Conservation (phyloP, 2,797 vertebrate species). For the Naso thynnoides region DNA sequence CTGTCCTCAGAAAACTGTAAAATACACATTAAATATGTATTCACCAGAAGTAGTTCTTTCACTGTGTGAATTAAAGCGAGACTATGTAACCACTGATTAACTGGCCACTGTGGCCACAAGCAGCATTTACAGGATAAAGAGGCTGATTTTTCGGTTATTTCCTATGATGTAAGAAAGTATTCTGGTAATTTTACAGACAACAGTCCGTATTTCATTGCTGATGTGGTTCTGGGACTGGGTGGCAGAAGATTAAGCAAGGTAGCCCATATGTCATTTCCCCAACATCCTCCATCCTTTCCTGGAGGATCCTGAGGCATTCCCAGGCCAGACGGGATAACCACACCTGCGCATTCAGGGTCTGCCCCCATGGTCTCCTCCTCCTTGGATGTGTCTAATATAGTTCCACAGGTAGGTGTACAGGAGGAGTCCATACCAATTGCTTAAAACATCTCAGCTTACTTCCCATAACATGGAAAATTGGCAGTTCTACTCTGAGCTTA, state of each 20-base stretch:
- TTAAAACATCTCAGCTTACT: background rate
- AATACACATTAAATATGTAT: conserved; percentile 4
- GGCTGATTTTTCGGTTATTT: too few species aligned
- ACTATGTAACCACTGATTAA: conserved; percentile 37
- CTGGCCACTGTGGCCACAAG: background rate
- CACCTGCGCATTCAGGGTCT: conserved; percentile 26
- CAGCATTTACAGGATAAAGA: background rate
- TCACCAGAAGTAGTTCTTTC: background rate
- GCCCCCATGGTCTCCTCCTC: conserved; percentile 22
- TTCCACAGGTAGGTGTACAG: conserved; percentile 7
- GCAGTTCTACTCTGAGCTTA: background rate
- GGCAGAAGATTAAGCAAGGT: background rate
- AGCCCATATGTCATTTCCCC: conserved; percentile 13
- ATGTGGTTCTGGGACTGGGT: background rate
- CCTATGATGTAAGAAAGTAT: background rate
- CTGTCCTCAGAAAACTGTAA: conserved; percentile 49
- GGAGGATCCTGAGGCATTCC: conserved; percentile 24
- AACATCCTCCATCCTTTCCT: conserved; percentile 22
- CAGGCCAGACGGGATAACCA: conserved; percentile 15
- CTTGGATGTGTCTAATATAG: conserved; percentile 32
- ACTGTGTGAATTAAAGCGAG: conserved; percentile 37
- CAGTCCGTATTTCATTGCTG: background rate
- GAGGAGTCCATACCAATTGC: conserved; percentile 12
- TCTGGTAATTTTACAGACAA: background rate
- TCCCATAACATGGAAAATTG: background rate